A percentile compares a stretch with the other conserved stretches of the same genome.
These are phyloP conservation scores for Hybognathus amarus DNA, from an alignment of 2,797 vertebrate genomes.

Conservation along the genomic window DNA sequence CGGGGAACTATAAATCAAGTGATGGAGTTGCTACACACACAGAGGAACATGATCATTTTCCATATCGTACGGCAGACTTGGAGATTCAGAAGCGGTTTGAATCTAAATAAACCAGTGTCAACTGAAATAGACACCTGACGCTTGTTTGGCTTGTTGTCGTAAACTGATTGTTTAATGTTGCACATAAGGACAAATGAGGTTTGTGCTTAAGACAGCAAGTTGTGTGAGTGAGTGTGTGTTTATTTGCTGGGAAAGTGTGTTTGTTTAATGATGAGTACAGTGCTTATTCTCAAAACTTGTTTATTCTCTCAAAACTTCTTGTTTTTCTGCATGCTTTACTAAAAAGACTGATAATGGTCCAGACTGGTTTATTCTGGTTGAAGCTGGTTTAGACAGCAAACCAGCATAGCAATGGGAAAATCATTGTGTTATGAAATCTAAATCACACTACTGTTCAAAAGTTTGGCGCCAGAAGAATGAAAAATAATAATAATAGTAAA, in stretches of 20 bases:
- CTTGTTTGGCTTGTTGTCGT: slow-evolving; percentile 16
- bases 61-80: neutral
- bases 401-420: neutral
- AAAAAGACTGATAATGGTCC: neutral
- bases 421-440: neutral
- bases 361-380: neutral
- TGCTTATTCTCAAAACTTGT: neutral
- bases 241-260: slow-evolving; percentile 50
- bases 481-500: no score
- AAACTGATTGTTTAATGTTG: slow-evolving; percentile 22
- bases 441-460: neutral
- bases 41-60: slow-evolving; percentile 7
- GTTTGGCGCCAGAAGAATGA: neutral
- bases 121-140: neutral
- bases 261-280: slow-evolving; percentile 53
- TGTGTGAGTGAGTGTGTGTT: slow-evolving; percentile 23
- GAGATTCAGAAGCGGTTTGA: slow-evolving; percentile 14
- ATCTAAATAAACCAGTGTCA: neutral
- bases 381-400: neutral
- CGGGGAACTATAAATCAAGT: neutral
- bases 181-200: slow-evolving; percentile 2
- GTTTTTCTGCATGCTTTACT: neutral
- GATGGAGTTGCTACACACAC: neutral
- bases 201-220: slow-evolving; percentile 28
- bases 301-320: neutral